Conservation (phyloP, 2,888 invertebrate species). For the Digitonthophagus gazella region DNA sequence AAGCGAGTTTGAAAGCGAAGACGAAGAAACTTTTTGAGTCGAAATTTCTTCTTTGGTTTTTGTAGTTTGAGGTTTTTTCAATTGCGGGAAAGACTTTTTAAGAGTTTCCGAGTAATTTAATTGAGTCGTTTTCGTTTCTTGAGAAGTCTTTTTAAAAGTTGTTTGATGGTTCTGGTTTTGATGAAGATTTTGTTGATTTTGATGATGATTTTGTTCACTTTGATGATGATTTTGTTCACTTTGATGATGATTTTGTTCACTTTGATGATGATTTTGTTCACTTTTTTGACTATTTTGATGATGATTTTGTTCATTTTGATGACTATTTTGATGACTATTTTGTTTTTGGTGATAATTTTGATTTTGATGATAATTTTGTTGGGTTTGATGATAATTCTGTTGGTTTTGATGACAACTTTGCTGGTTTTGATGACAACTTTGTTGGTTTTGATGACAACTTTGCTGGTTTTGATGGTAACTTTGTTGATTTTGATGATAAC, state of each 20-base stretch:
- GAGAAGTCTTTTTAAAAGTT: background rate
- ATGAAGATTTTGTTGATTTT: slow-evolving; percentile 5
- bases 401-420: background rate
- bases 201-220: background rate
- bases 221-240: background rate
- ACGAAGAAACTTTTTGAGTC: too few relatives aligned
- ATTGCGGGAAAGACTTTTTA: slow-evolving; percentile 20
- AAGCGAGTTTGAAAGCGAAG: background rate
- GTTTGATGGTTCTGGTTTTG: background rate
- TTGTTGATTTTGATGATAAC: background rate
- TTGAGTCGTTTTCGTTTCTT: background rate
- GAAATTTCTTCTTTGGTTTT: slow-evolving; percentile 10
- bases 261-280: slow-evolving; percentile 1
- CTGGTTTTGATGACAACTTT: background rate
- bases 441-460: slow-evolving; percentile 1
- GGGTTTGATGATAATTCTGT: background rate
- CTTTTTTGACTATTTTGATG: too few relatives aligned
- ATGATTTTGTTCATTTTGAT: slow-evolving; percentile 3
- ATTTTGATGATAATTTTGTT: background rate
- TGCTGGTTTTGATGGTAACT: background rate
- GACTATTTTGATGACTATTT: too few relatives aligned
- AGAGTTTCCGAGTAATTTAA: slow-evolving; percentile 29
- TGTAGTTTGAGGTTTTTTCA: background rate
- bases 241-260: slow-evolving; percentile 2
- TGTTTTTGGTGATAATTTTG: background rate